Base-by-base conservation (phyloP, 2,888 invertebrate species). In the Ptilodon capucinus region DNA sequence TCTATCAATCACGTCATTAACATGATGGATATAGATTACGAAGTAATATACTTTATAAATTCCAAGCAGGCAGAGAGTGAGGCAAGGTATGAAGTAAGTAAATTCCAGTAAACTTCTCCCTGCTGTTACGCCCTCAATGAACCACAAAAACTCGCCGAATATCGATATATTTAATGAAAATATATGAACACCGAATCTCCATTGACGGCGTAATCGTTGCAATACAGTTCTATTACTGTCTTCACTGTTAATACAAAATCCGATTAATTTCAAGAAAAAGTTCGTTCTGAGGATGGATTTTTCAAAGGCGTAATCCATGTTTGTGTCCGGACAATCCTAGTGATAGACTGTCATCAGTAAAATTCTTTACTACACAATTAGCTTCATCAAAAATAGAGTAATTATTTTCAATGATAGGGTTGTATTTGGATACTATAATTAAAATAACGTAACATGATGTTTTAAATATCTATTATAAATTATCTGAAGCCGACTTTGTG, bases 81-180 rank as follows among this genome's bases (percentile, higher is more conserved):
- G 40, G 21, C 79, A 76, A 0, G 81, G 80, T 2, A 73, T 34
- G 32, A 69, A 50, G 39, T 65, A 71, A 8, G 79, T 76, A 0
- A 78, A 52, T 36, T 76, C 63, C 13, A 67, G 46, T 4, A 79
- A 23, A 39, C 49, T 66, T n/a, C 42, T 52, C 0, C 60, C 67
- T 19, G 48, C 44, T 7, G 47, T 36, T 1, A 68, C 23, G 17
- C 58, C 64, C 16, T 50, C 38, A 0, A 63, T 13, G 2, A 73
- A 50, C 73, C 73, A 79, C 0, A 52, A 41, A 4, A 65, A 1
- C 51, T 71, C 57, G 16, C 71, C 65, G 2, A 53, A 0, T 1
- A 69, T 13, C 8, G 60, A 63, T 0, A 42, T 9, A 39, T 64
- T 64, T 1, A 74, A 42, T 11, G 39, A 44, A 0, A 75, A 0